A percentile compares a stretch with the other conserved stretches of the same genome.
These are phyloP conservation scores for Tinea trinotella DNA, from an alignment of 2,888 invertebrate species.

Conservation along the genomic window DNA sequence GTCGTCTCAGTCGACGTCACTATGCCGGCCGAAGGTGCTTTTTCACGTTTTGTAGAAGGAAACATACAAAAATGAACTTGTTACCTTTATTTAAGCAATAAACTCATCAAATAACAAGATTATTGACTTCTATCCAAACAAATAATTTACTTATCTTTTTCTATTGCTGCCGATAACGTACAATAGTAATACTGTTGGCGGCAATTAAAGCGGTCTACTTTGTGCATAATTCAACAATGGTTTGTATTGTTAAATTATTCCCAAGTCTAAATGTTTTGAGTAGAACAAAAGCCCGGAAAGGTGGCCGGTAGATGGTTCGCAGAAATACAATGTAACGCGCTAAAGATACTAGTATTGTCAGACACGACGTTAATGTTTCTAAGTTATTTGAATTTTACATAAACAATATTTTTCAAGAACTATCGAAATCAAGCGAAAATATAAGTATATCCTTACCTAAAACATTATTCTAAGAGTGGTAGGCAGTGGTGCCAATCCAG, in stretches of 20 bases:
- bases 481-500: too few species aligned
- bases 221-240: not conserved
- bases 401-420: not conserved
- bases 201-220: conserved; percentile 5
- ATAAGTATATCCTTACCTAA: too few species aligned
- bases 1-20: too few species aligned
- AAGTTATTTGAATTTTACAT: not conserved
- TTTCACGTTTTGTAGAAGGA: too few species aligned
- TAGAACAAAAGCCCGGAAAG: conserved; percentile 5
- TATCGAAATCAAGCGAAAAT: not conserved
- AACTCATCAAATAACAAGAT: conserved; percentile 12
- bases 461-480: too few species aligned
- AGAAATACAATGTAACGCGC: conserved; percentile 1
- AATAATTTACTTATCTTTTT: conserved; percentile 14
- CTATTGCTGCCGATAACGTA: not conserved
- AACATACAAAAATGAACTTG: too few species aligned
- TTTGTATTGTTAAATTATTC: conserved; percentile 1
- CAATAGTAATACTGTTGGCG: not conserved
- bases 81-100: not conserved
- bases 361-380: not conserved
- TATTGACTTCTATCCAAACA: conserved; percentile 1
- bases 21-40: too few species aligned
- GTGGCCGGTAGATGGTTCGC: conserved; percentile 6
- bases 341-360: not conserved
- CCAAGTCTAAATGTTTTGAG: not conserved